Evolutionary conservation across 2,113 vertebrate species (phyloP), one percentile per base, ranked within the genome.

Genomic region (Toxotes chatareus): DNA sequence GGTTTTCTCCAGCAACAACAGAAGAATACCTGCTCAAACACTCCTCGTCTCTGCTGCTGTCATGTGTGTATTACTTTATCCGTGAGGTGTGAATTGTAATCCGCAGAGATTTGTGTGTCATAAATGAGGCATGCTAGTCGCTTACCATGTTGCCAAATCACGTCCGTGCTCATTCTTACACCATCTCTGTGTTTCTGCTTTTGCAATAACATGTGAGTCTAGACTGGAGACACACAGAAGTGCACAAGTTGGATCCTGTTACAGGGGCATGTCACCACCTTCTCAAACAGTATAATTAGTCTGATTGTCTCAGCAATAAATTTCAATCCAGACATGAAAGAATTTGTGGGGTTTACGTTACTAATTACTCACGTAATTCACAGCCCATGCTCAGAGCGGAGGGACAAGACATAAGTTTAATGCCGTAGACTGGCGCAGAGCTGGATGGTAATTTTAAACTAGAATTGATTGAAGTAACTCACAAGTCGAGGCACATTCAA

Each of bases 241-340:
- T 27, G 14, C 77, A 82, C 93, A 90, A 83, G 93, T 91, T 55
- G 64, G 82, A 76, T 92, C 93, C 86, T 91, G 93, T 86, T 73
- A 21, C 32, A 66, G 69, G 69, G 67, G 73, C 68, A 83, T 78
- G 84, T 68, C 86, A 72, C 73, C 72, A 75, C 73, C 76, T 84
- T 83, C 56, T 73, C 82, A 84, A 84, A 85, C 69, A 65, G 89
- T 88, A 66, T 91, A 94, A 93, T 95, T 92, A 90, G 79, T 77
- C 81, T 89, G 92, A 94, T 94, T 93, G 92, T 93, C 76, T 79
- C 60, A 14, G 91, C 93, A 90, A 90, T 95, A 94, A 92, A 94
- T 93, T 93, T 91, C 55, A 66, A 74, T 85, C 82, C 88, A 94
- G 93, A 94, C 94, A 86, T 93, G 91, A 93, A 93, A 91, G 92